These are phyloP conservation scores for Aurelia sp. DNA, from an alignment of 30 jellyfish, hydroid and myxozoan genomes.

Conservation along the genomic window DNA sequence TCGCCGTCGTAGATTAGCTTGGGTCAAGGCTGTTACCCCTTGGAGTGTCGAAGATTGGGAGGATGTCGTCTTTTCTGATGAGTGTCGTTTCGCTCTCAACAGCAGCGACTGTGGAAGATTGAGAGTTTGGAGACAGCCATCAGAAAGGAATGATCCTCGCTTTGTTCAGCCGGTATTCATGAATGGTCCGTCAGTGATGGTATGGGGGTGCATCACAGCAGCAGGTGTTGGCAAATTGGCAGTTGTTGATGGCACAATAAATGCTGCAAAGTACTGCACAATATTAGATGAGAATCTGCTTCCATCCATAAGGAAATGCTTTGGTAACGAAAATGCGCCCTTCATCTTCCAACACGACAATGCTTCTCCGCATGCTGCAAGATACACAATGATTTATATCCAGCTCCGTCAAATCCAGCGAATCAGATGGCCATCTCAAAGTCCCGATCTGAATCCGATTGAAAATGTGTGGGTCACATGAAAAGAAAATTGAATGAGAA, in stretches of 20 bases:
- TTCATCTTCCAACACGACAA: slow-evolving; percentile 32
- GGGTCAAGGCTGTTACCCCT: slow-evolving; percentile 39
- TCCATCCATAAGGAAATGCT: slow-evolving; percentile 16
- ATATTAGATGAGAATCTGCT: slow-evolving; percentile 15
- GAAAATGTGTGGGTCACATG: slow-evolving; percentile 45
- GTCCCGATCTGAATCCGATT: slow-evolving; percentile 53
- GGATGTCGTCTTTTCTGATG: slow-evolving; percentile 55
- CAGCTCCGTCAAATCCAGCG: slow-evolving; percentile 2
- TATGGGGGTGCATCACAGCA: slow-evolving; percentile 39
- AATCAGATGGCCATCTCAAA: slow-evolving; percentile 45
- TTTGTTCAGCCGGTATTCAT: slow-evolving; percentile 10
- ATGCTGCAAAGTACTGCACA: slow-evolving; percentile 4
- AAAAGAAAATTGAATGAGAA: not conserved
- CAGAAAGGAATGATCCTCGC: not conserved
- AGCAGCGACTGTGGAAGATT: slow-evolving; percentile 18
- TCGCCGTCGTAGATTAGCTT: slow-evolving; percentile 40
- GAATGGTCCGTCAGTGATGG: slow-evolving; percentile 24
- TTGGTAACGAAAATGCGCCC: slow-evolving; percentile 16
- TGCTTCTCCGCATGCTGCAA: slow-evolving; percentile 33
- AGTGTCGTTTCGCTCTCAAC: slow-evolving; percentile 21
- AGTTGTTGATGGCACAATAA: slow-evolving; percentile 5
- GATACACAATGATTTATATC: slow-evolving; percentile 31
- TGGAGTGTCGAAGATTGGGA: slow-evolving; percentile 55
- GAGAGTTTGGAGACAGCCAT: slow-evolving; percentile 12
- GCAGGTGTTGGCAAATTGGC: slow-evolving; percentile 11